phyloP scores from a whole-genome alignment of 2,113 vertebrate species.

The Galeopterus variegatus region DNA sequence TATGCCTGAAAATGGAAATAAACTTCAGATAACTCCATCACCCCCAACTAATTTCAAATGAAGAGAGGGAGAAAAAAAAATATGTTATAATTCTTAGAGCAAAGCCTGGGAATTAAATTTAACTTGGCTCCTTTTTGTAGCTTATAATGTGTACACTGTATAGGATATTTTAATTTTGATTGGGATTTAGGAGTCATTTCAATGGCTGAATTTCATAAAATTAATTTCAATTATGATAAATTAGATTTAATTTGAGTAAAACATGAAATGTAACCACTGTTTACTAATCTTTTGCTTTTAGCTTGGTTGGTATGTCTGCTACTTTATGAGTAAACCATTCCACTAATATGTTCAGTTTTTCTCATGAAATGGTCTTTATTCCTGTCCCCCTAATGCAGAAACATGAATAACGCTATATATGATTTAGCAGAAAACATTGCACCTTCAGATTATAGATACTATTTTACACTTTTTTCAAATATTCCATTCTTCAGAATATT shows the following conservation, averaged over 20 bases:
- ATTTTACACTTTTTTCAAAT: slow-evolving; percentile 7
- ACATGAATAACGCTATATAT: neutral
- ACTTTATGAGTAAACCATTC: neutral
- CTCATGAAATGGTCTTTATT: neutral
- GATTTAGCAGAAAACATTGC: neutral
- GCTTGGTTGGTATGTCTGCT: neutral
- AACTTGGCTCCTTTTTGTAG: neutral
- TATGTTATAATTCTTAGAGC: neutral
- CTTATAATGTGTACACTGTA: no score
- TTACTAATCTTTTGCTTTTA: neutral
- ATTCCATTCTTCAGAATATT: neutral
- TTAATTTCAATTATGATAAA: slow-evolving; percentile 17
- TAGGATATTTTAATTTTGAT: neutral
- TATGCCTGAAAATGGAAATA: neutral
- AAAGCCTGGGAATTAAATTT: neutral
- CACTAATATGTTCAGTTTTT: neutral
- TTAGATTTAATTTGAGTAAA: slow-evolving; percentile 8
- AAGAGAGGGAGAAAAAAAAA: neutral
- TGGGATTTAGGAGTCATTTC: neutral
- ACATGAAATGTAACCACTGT: neutral
- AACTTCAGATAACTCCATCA: neutral
- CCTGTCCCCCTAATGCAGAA: neutral
- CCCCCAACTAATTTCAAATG: neutral
- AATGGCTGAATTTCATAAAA: neutral
- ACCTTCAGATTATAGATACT: neutral